A percentile compares a stretch with the other conserved stretches of the same genome.
These are phyloP conservation scores for Callopanchax toddi DNA, from an alignment of 2,113 vertebrate species.

Conservation along the genomic window DNA sequence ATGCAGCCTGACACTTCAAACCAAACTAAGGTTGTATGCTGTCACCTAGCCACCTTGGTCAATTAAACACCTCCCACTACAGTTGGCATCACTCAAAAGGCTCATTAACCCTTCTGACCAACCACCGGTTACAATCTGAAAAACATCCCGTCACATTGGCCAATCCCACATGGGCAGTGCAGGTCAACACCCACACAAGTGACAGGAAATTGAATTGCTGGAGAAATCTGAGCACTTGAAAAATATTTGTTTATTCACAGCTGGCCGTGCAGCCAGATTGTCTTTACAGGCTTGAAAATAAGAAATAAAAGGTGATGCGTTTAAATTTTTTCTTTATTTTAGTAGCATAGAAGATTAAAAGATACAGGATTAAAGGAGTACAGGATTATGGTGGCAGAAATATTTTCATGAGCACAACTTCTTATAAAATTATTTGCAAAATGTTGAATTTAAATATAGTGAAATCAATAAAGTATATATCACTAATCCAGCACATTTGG, in stretches of 20 bases:
- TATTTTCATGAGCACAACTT: slow-evolving; percentile 20
- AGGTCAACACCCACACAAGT: slow-evolving; percentile 83
- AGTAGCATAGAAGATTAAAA: slow-evolving; percentile 14
- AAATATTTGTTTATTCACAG: slow-evolving; percentile 81
- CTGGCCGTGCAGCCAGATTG: slow-evolving; percentile 64
- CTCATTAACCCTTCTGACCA: slow-evolving; percentile 86
- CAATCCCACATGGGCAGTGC: slow-evolving; percentile 71
- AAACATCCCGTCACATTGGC: slow-evolving; percentile 68
- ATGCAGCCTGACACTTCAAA: slow-evolving; percentile 69
- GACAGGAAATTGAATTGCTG: slow-evolving; percentile 81
- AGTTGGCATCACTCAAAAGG: slow-evolving; percentile 79
- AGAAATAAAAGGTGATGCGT: slow-evolving; percentile 53
- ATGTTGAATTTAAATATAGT: slow-evolving; percentile 24
- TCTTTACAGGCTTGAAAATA: slow-evolving; percentile 48
- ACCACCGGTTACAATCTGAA: slow-evolving; percentile 74
- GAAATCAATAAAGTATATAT: slow-evolving; percentile 35
- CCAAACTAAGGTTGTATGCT: slow-evolving; percentile 74
- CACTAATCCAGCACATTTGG: slow-evolving; percentile 50
- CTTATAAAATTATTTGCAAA: slow-evolving; percentile 38
- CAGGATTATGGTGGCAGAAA: slow-evolving; percentile 33
- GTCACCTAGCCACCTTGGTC: slow-evolving; percentile 75
- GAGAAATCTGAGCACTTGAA: slow-evolving; percentile 77
- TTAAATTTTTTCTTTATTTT: slow-evolving; percentile 28
- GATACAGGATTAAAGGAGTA: slow-evolving; percentile 5
- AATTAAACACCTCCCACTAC: slow-evolving; percentile 86